These are phyloP conservation scores for Callaeas wilsoni DNA, from an alignment of 2,113 vertebrate species.

Conservation along the genomic window DNA sequence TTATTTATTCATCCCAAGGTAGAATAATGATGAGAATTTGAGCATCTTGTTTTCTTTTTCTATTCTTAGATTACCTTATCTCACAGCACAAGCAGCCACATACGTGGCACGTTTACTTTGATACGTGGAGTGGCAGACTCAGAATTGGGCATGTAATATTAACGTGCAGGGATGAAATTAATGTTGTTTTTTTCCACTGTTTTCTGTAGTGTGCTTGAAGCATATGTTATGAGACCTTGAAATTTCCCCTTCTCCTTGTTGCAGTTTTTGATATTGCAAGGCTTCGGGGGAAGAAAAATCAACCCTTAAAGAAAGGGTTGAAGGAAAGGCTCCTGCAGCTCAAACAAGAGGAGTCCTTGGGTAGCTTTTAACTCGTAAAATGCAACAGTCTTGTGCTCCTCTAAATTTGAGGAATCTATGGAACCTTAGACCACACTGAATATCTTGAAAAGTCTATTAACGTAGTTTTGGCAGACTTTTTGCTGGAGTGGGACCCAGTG, in stretches of 20 bases:
- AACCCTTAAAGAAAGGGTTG: background rate
- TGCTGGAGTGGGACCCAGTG: background rate
- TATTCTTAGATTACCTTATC: background rate
- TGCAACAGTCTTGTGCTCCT: background rate
- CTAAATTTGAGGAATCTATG: background rate
- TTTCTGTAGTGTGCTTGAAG: background rate
- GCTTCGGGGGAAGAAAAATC: background rate
- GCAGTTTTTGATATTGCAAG: background rate
- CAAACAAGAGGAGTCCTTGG: background rate
- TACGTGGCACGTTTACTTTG: rapidly evolving
- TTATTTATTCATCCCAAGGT: background rate
- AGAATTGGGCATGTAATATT: background rate
- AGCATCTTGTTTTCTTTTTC: background rate
- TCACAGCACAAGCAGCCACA: background rate
- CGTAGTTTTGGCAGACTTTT: background rate
- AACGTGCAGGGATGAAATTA: background rate
- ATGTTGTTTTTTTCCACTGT: background rate
- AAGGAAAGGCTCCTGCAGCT: background rate
- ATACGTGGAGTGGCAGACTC: background rate
- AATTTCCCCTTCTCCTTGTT: background rate
- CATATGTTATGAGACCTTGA: background rate
- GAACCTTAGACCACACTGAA: background rate
- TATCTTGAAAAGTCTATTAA: background rate
- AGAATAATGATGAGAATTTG: background rate
- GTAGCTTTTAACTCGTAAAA: background rate